Percentiles rank a stretch among this genome's conserved stretches.
Evolutionary conservation across 37 sponge, comb jelly and placozoan species (phyloP).

Genomic region (Dysidea cf. avara): DNA sequence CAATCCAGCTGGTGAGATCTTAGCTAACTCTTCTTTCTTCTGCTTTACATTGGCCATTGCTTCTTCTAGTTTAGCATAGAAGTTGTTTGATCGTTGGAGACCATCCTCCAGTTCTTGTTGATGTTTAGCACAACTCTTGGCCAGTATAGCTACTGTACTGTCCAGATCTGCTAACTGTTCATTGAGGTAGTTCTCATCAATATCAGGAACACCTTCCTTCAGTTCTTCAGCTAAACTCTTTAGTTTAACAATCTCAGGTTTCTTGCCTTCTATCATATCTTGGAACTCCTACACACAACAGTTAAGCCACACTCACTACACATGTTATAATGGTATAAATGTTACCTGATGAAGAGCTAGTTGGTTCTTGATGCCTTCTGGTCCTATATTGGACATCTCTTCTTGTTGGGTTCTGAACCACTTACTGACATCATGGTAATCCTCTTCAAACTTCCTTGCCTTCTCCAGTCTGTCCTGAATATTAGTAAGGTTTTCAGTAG

Average conservation of each 20-base stretch:
- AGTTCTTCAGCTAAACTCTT: constrained; percentile 1
- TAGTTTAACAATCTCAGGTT: background rate
- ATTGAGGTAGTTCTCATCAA: constrained; percentile 21
- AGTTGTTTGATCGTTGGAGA: too few relatives aligned
- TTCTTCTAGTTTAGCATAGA: background rate
- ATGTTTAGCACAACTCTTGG: too few relatives aligned
- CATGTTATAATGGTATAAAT: too few relatives aligned
- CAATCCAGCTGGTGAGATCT: constrained; percentile 42
- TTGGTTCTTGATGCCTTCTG: constrained; percentile 46
- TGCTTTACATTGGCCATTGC: constrained; percentile 19
- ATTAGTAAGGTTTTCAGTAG: too few relatives aligned
- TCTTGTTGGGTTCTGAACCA: constrained; percentile 36
- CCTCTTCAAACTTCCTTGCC: constrained; percentile 39
- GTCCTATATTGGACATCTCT: constrained; percentile 19
- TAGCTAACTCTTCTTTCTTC: constrained; percentile 25
- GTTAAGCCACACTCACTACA: background rate
- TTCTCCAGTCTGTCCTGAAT: constrained; percentile 25
- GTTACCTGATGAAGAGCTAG: constrained; percentile 14
- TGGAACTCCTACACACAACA: background rate
- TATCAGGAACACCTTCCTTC: background rate
- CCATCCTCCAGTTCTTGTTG: too few relatives aligned
- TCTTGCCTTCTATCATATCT: constrained; percentile 12
- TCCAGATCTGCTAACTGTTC: constrained; percentile 27
- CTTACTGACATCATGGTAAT: constrained; percentile 11
- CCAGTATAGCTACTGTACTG: background rate